These are phyloP conservation scores for Himalopsyche phryganea DNA, from an alignment of 1,140 invertebrate genomes.

Conservation along the genomic window DNA sequence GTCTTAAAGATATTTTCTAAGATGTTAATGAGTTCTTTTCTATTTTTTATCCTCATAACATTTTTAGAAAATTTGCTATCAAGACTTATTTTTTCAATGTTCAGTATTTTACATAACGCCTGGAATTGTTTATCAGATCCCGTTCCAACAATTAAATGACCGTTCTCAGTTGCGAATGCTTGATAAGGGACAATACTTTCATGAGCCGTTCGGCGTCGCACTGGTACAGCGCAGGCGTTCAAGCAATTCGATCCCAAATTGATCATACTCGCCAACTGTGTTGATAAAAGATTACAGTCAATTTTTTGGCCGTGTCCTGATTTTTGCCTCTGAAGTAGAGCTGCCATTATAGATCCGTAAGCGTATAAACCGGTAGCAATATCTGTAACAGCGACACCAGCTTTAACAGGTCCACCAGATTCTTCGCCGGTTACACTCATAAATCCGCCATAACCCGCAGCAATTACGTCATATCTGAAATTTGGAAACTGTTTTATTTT, in stretches of 20 bases:
- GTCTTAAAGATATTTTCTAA: conserved; percentile 60
- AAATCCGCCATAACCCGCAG: conserved; percentile 86
- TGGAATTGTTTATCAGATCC: conserved; percentile 77
- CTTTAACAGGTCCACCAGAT: conserved; percentile 83
- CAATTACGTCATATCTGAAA: conserved; percentile 86
- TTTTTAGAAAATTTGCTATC: conserved; percentile 73
- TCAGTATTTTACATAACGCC: conserved; percentile 64
- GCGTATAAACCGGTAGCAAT: conserved; percentile 90
- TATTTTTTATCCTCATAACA: conserved; percentile 69
- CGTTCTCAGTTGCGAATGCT: conserved; percentile 76
- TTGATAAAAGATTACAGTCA: conserved; percentile 90
- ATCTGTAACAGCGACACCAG: conserved; percentile 91
- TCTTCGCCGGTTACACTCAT: conserved; percentile 84
- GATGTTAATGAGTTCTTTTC: conserved; percentile 64
- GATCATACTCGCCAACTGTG: conserved; percentile 83
- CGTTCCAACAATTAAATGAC: conserved; percentile 79
- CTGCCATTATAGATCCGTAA: conserved; percentile 92
- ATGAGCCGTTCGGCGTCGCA: conserved; percentile 85
- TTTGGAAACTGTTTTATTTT: too few species aligned
- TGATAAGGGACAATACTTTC: conserved; percentile 94
- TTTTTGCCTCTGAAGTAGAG: conserved; percentile 71
- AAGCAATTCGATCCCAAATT: conserved; percentile 90
- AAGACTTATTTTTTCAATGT: conserved; percentile 57
- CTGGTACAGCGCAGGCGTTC: conserved; percentile 76
- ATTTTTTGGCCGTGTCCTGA: conserved; percentile 88